Evolutionary conservation across 2,113 vertebrate genomes (phyloP), one percentile per base, ranked within the genome.

Genomic region (Strix uralensis): DNA sequence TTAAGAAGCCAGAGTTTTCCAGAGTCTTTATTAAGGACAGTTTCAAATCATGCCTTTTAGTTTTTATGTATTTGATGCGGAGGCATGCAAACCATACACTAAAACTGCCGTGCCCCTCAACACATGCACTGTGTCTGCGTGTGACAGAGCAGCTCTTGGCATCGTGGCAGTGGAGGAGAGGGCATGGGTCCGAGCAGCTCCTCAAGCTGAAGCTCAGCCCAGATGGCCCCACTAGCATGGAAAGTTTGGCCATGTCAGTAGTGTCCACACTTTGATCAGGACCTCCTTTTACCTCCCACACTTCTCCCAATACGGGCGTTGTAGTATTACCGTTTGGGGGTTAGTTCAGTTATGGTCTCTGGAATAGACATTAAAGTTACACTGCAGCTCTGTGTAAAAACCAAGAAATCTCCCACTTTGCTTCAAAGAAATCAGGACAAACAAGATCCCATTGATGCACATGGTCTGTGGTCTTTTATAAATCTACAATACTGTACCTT

Each of bases 291-390:
- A 81, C 36, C 36, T 89, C 46, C 69, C 0, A 2, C 19, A 14
- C 67, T 92, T 75, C 67, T 91, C 38, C 65, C 51, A 21, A 49
- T 58, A 63, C 3, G 1, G 25, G 17, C 4, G 2, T 77, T 66
- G 40, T 38, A 67, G n/a, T 93, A 3, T 91, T 91, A 67, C 63
- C 10, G 0, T 96, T 70, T 75, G 34, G 88, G 81, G 86, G 30
- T 87, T 81, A 95, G 86, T 97, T 94, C 82, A 66, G 70, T 93
- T 91, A 59, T 1, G 42, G 73, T 86, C 51, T 90, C 88, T 90
- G 73, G 77, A 90, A 93, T 22, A 80, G 29, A 51, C 83, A 69
- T 91, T 74, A 94, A 88, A 95, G 59, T 82, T 94, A 51, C 11
- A 4, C 63, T 86, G 84, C 34, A 70, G 46, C 77, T 95, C 71